Conservation (phyloP, 2,797 vertebrate genomes). For the Lacerta agilis region DNA sequence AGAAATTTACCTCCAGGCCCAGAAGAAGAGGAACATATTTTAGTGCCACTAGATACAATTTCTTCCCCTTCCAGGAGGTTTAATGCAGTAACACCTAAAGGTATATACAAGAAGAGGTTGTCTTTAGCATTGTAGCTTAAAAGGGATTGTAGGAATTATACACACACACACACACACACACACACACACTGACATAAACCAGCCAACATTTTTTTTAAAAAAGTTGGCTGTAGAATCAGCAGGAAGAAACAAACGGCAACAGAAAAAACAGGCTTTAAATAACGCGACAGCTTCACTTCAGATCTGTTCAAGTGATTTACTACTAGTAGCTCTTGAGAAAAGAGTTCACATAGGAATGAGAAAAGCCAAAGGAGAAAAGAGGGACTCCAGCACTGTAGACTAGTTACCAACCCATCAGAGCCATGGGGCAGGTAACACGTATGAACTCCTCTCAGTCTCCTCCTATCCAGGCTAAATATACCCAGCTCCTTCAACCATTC, state of each 20-base stretch:
- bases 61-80: not conserved
- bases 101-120: not conserved
- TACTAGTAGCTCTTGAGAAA: not conserved
- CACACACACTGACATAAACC: not conserved
- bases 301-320: not conserved
- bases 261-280: slow-evolving; percentile 4
- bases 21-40: not conserved
- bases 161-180: too few relatives aligned
- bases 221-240: not conserved
- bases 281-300: not conserved
- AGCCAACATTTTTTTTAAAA: not conserved
- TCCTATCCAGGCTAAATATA: too few relatives aligned
- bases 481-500: too few relatives aligned
- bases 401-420: not conserved
- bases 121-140: not conserved
- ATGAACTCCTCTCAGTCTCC: too few relatives aligned
- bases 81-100: not conserved
- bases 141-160: not conserved
- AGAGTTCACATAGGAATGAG: not conserved
- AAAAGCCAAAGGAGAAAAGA: not conserved
- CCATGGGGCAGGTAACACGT: not conserved
- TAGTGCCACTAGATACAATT: not conserved
- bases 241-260: not conserved
- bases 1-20: not conserved
- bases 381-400: not conserved